Base-by-base conservation (phyloP, 2,888 invertebrate genomes). In the Plagodis pulveraria region DNA sequence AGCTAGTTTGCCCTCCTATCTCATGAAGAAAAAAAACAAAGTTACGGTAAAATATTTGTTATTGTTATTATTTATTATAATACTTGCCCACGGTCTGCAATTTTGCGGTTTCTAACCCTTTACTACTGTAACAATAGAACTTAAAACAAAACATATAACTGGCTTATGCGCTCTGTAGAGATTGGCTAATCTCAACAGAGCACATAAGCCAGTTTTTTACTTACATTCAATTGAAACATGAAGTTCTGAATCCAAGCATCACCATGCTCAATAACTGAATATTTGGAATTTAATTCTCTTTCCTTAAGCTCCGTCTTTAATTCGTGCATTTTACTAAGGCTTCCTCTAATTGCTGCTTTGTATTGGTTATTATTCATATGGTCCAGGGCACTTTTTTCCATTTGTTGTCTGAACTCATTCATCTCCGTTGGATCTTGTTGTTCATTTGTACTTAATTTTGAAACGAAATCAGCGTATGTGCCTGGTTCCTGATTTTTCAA, bases 211-310 rank as follows among this genome's bases (percentile, higher is more conserved):
- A 36, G 9, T 36, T 36, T 8, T 36, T 36, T 57, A 65, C 70
- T 70, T 47, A 71, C 71, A 41, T 76, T 55, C 47, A 70, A 64
- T 51, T 67, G 71, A 40, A 40, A 40, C 40, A 40, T 40, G 10
- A 40, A 10, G 40, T 40, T 40, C 5, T 10, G 8, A 40, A 10
- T 40, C 40, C 40, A 40, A 6, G 9, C 40, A 10, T 40, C 40
- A 40, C 40, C 40, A 0, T 40, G 40, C 10, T 40, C 10, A 6
- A 40, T 40, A 9, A 40, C 40, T 40, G 40, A 10, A 10, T 40
- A 40, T 40, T 40, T 40, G 8, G 40, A 40, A 10, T 40, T 10
- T 40, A 10, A 10, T 10, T 66, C 70, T 5, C 5, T 77, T n/a
- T 50, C 65, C 60, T 1, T 40, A 33, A 45, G 38, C 38, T 45